Evolutionary conservation across 1,140 invertebrate species (phyloP).

Genomic region (Trypoxylus dichotomus): DNA sequence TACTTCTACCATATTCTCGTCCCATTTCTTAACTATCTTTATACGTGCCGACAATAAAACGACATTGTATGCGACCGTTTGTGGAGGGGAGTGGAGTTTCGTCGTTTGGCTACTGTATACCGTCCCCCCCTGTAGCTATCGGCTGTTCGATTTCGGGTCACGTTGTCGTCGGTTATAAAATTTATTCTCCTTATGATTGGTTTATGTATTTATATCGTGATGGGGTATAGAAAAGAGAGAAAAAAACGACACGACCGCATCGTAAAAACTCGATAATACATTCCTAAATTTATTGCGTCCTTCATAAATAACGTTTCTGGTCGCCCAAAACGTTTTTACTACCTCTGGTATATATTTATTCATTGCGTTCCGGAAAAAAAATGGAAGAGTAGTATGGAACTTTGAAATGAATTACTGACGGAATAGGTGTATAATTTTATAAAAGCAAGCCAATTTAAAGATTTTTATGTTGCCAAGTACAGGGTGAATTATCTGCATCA

Average conservation of each 20-base stretch:
- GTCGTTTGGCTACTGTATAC: background rate
- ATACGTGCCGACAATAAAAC: background rate
- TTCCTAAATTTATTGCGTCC: background rate
- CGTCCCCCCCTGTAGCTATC: background rate
- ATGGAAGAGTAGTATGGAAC: background rate
- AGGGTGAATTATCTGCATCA: too few relatives aligned
- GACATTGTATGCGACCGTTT: background rate
- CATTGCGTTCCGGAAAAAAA: background rate
- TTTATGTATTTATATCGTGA: constrained; percentile 14
- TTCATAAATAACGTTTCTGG: constrained; percentile 4
- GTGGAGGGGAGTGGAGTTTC: background rate
- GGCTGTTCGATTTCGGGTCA: background rate
- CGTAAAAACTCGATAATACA: constrained; percentile 23
- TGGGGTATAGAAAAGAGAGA: background rate
- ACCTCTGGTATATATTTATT: background rate
- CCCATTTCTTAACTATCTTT: background rate
- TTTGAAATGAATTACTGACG: background rate
- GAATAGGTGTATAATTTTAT: too few relatives aligned
- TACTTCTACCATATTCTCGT: background rate
- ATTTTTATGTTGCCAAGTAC: too few relatives aligned
- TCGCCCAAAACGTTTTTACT: background rate
- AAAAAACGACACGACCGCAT: background rate
- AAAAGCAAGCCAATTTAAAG: too few relatives aligned
- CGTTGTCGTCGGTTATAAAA: constrained; percentile 10
- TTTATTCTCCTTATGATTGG: constrained; percentile 20